Evolutionary conservation across 1,140 invertebrate genomes (phyloP).

Genomic region (Eueides isabella): DNA sequence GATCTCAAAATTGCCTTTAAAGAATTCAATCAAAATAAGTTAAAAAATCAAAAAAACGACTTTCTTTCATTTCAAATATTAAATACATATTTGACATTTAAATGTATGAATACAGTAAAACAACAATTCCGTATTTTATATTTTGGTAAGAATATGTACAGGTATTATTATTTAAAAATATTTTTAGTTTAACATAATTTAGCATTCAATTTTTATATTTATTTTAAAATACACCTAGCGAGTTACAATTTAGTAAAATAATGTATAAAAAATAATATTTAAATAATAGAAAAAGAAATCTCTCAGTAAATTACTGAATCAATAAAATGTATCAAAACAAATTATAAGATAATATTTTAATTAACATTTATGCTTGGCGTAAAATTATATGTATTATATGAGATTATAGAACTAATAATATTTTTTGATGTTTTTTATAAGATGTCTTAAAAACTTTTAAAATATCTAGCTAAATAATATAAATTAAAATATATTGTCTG

Average conservation of each 20-base stretch:
- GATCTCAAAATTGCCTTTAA: too few species aligned
- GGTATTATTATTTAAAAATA: conserved; percentile 4
- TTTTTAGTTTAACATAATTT: not conserved
- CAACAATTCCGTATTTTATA: not conserved
- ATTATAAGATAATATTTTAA: not conserved
- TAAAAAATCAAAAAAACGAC: not conserved
- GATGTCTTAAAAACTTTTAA: not conserved
- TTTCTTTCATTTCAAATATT: not conserved
- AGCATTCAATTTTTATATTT: not conserved
- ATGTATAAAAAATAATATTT: not conserved
- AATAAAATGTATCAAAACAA: too few species aligned
- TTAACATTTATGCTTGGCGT: not conserved
- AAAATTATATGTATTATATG: not conserved
- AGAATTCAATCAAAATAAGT: too few species aligned
- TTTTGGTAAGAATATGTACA: conserved; percentile 1
- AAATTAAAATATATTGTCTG: not conserved
- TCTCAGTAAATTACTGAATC: too few species aligned
- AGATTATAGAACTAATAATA: not conserved
- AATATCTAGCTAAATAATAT: not conserved
- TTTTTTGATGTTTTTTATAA: not conserved
- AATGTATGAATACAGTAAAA: not conserved
- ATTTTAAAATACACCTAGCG: not conserved
- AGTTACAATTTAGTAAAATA: not conserved
- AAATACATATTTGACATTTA: not conserved
- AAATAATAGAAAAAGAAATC: too few species aligned